Evolutionary conservation across 2,888 invertebrate genomes (phyloP).

Genomic region (Silvanus unidentatus): DNA sequence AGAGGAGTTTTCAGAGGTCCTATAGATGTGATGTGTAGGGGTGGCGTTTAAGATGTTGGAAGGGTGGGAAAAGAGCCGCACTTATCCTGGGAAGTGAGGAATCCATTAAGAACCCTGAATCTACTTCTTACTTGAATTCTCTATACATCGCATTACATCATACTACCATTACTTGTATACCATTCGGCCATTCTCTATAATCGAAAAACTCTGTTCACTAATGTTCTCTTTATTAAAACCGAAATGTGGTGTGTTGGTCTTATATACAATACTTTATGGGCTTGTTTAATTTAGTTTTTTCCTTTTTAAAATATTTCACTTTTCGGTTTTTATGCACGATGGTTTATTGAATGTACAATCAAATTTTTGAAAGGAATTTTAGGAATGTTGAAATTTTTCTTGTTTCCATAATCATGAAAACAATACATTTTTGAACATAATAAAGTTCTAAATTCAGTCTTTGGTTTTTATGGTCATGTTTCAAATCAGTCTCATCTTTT

Average conservation of each 20-base stretch:
- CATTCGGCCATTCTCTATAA: constrained; percentile 2
- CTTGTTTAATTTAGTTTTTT: no score
- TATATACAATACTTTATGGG: no score
- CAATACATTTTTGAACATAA: no score
- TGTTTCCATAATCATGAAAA: no score
- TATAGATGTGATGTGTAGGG: constrained; percentile 35
- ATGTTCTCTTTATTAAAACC: constrained; percentile 3
- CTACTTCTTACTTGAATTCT: constrained; percentile 31
- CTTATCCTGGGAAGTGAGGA: constrained; percentile 38
- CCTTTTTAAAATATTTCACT: no score
- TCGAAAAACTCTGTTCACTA: constrained; percentile 3
- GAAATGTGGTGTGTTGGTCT: background rate
- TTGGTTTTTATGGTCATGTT: no score
- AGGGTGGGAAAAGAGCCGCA: constrained; percentile 25
- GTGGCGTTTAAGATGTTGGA: constrained; percentile 15
- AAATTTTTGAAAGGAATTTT: no score
- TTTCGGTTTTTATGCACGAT: no score
- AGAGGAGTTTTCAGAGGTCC: constrained; percentile 23
- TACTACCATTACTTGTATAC: constrained; percentile 23
- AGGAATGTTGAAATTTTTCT: no score
- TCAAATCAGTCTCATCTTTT: no score
- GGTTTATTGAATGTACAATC: no score
- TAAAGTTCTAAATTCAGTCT: no score
- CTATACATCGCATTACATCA: constrained; percentile 28
- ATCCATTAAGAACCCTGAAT: constrained; percentile 36